Conservation (phyloP, 2,113 vertebrate genomes). For the Nannobrachium achirus region DNA sequence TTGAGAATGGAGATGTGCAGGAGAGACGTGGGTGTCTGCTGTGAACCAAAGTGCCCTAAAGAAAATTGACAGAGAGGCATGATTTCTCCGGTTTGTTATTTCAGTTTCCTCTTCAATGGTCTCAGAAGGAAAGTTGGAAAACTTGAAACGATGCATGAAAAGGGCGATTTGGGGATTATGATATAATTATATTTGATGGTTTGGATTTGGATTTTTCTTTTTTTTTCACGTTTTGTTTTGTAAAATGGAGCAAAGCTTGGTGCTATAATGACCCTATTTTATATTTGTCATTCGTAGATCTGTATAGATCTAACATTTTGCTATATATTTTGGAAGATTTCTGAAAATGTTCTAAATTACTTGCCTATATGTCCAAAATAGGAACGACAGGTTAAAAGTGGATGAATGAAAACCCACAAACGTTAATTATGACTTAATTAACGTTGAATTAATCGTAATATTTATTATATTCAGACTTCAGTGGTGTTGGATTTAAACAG, state of each 20-base stretch:
- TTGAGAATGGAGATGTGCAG: too few species aligned
- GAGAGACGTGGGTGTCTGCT: constrained; percentile 22
- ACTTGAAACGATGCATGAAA: constrained; percentile 18
- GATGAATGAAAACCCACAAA: too few species aligned
- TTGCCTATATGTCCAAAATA: too few species aligned
- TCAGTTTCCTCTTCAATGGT: constrained; percentile 32
- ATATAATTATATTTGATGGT: background rate
- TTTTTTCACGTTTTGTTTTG: too few species aligned
- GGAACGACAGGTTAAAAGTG: too few species aligned
- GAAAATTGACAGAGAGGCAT: constrained; percentile 19
- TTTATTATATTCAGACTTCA: too few species aligned
- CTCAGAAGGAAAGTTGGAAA: constrained; percentile 11
- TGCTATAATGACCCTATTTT: background rate
- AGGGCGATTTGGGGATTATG: background rate
- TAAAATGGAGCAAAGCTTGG: constrained; percentile 54
- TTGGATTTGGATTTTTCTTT: background rate
- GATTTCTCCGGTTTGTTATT: constrained; percentile 21
- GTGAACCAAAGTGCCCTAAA: constrained; percentile 64
- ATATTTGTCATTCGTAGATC: background rate
- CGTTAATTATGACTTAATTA: too few species aligned
- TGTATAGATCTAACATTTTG: background rate
- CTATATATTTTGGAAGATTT: background rate
- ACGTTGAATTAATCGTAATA: too few species aligned
- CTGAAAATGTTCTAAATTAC: too few species aligned
- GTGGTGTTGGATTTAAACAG: too few species aligned